Evolutionary conservation across 2,113 vertebrate genomes (phyloP).

Genomic region (Haliaeetus leucogaster): DNA sequence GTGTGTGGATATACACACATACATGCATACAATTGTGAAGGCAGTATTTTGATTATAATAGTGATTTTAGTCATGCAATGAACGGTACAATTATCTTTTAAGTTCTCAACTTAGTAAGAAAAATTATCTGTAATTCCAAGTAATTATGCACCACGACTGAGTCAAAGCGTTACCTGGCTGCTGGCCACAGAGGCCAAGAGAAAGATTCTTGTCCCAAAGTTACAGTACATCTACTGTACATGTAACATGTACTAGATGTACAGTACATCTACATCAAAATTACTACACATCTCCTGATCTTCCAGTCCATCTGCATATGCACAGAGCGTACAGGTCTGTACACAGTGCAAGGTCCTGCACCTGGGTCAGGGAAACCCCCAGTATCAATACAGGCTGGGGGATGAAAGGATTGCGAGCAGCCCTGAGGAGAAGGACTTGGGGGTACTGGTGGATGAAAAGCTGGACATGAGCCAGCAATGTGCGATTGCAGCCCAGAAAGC

Average conservation of each 20-base stretch:
- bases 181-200: neutral
- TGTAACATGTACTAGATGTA: no score
- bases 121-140: neutral
- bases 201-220: neutral
- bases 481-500: rapidly evolving
- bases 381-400: neutral
- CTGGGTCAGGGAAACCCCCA: rapidly evolving
- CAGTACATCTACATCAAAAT: neutral
- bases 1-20: neutral
- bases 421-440: neutral
- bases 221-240: neutral
- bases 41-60: neutral
- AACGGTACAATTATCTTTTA: neutral
- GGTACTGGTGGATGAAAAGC: neutral
- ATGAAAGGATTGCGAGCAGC: neutral
- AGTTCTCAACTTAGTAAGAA: neutral
- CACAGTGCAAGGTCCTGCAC: neutral
- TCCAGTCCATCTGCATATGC: neutral
- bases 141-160: neutral
- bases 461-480: neutral
- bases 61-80: neutral
- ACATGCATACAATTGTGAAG: neutral
- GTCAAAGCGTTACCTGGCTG: neutral
- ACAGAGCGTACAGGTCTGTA: neutral
- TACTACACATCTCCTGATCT: neutral